These are phyloP conservation scores for Apodemia zela DNA, from an alignment of 2,888 invertebrate genomes.

Conservation along the genomic window DNA sequence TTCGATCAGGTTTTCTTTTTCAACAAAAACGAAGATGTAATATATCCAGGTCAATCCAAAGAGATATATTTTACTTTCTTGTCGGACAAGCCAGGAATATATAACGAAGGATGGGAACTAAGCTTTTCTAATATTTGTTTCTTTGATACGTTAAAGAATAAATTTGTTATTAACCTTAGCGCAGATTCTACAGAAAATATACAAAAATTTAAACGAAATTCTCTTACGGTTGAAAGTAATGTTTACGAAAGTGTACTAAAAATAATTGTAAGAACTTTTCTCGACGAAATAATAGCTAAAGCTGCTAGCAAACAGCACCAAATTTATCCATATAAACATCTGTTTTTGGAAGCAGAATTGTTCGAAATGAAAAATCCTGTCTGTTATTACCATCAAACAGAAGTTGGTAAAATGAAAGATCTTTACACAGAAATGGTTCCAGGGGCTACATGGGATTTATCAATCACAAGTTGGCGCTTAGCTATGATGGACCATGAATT, in stretches of 20 bases:
- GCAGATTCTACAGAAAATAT: slow-evolving; percentile 57
- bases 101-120: slow-evolving; percentile 71
- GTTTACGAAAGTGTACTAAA: slow-evolving; percentile 45
- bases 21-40: slow-evolving; percentile 74
- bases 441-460: slow-evolving; percentile 53
- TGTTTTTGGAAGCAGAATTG: slow-evolving; percentile 59
- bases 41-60: slow-evolving; percentile 72
- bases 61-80: slow-evolving; percentile 70
- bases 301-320: slow-evolving; percentile 46
- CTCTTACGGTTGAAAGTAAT: slow-evolving; percentile 42
- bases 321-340: slow-evolving; percentile 57
- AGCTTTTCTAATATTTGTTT: slow-evolving; percentile 62
- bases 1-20: slow-evolving; percentile 75
- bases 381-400: slow-evolving; percentile 68
- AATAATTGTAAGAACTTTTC: slow-evolving; percentile 41
- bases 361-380: slow-evolving; percentile 68
- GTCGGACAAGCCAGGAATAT: slow-evolving; percentile 54
- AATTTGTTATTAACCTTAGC: slow-evolving; percentile 50
- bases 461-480: slow-evolving; percentile 55
- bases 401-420: slow-evolving; percentile 54
- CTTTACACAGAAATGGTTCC: slow-evolving; percentile 51
- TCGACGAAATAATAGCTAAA: slow-evolving; percentile 44
- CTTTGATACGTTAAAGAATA: slow-evolving; percentile 48
- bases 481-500: slow-evolving; percentile 57
- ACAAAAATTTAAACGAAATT: slow-evolving; percentile 38